Base-by-base conservation (phyloP, 2,888 invertebrate genomes). In the Phymatocera aterrima region DNA sequence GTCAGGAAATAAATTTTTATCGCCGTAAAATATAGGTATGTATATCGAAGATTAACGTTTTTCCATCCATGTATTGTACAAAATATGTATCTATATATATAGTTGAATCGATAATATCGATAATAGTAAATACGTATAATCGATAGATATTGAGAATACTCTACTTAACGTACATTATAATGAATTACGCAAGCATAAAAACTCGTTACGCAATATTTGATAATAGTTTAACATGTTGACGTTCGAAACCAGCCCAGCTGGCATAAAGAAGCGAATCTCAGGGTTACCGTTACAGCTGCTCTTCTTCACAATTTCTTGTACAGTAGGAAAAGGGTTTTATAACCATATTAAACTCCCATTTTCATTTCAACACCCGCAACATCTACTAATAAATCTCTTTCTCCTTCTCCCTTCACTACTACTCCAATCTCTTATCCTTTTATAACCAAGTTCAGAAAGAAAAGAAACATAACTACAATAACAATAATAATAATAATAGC, bases 241-340 rank as follows among this genome's bases (percentile, higher is more conserved):
- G 40, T 40, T 68, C 68, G 15, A 64, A 64, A 43, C 68, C 24
- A 46, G 24, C 68, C 43, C 72, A 72, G 68, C 68, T 68, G 46
- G 68, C 68, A 46, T 1, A 68, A 68, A 68, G 43, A 68, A 68
- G 68, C n/a, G n/a, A 72, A 72, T 72, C 72, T 72, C 72, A 72
- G 72, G 72, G 72, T 72, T 72, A 72, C 72, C 48, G 72, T 72
- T 72, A 72, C 51, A 15, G 51, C 24, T 34, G 3, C 51, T 43
- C 72, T 72, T 28, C 72, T 18, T 10, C 51, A n/a, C n/a, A n/a
- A n/a, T n/a, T n/a, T n/a, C n/a, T n/a, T n/a, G n/a, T n/a, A n/a
- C n/a, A n/a, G n/a, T n/a, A n/a, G n/a, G n/a, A n/a, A n/a, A n/a
- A n/a, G n/a, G n/a, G n/a, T n/a, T n/a, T n/a, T n/a, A n/a, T n/a